Base-by-base conservation (phyloP, 2,888 invertebrate genomes). In the Troides oblongomaculatus region DNA sequence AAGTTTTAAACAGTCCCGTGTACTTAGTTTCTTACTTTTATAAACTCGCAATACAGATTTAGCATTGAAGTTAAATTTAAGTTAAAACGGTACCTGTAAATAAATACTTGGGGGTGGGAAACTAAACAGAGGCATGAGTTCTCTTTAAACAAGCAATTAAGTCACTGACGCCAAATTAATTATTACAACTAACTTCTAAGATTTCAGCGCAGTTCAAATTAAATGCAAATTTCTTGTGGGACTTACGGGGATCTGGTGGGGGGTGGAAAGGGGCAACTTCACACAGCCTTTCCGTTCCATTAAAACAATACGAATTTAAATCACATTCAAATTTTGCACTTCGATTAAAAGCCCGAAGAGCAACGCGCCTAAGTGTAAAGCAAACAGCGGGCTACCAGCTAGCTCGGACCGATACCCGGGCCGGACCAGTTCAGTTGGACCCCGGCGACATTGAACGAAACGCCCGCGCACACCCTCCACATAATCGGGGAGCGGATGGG, bases 301-400 rank as follows among this genome's bases (percentile, higher is more conserved):
- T 85, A 83, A 83, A 87, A 89, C 88, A 88, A 89, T 87, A 84
- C 86, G 85, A 84, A 91, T 91, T 88, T 88, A 88, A 90, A 89
- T 90, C 85, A 84, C 82, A 90, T 90, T 91, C 87, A 89, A 91
- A 91, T 90, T 89, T 88, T 82, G 86, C 88, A 89, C 90, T 90
- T 89, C 89, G 90, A 91, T 90, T 90, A 89, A 91, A 91, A 90
- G 89, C 90, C 81, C 77, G 78, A 85, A 84, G 86, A 86, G 89
- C 84, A 84, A 80, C 84, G 83, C 79, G 80, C 39, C 84, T 89
- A 90, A 92, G 92, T 90, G 91, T 86, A 87, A 78, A 82, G 85
- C 86, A 92, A 92, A 92, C 90, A 91, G 78, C 78, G 83, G 81
- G 83, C 80, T 80, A 85, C 82, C 81, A 81, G 82, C 84, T 80